Evolutionary conservation across 1,140 invertebrate genomes (phyloP).

Genomic region (Acyrthosiphon pisum): DNA sequence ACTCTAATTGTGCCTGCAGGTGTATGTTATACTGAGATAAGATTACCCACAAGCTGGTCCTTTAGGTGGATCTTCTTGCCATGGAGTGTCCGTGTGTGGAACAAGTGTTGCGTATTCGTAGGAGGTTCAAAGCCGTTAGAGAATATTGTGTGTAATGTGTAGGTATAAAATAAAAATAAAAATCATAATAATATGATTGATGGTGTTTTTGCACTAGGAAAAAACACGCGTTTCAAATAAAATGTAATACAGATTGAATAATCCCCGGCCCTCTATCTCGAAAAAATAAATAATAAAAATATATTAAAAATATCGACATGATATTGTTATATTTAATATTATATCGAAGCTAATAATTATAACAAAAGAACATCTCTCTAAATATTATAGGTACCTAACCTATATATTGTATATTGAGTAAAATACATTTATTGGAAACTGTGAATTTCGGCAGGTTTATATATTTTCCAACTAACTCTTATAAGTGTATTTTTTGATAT

Average conservation of each 20-base stretch:
- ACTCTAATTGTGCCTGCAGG: background rate
- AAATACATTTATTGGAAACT: background rate
- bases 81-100: background rate
- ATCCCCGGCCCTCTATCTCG: too few relatives aligned
- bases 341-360: background rate
- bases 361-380: background rate
- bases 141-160: background rate
- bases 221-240: background rate
- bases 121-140: background rate
- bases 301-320: background rate
- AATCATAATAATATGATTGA: background rate
- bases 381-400: background rate
- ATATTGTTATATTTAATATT: background rate
- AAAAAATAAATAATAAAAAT: background rate
- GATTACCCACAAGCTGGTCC: background rate
- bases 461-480: background rate
- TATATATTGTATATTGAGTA: background rate
- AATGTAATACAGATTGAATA: background rate
- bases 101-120: background rate
- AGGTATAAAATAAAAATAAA: background rate
- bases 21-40: background rate
- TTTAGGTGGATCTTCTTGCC: background rate
- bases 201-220: background rate
- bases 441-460: background rate
- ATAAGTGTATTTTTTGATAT: background rate